Percentiles rank a stretch among this genome's conserved stretches.
These are phyloP conservation scores for Paguma larvata DNA, from an alignment of 2,797 vertebrate species.

Conservation along the genomic window DNA sequence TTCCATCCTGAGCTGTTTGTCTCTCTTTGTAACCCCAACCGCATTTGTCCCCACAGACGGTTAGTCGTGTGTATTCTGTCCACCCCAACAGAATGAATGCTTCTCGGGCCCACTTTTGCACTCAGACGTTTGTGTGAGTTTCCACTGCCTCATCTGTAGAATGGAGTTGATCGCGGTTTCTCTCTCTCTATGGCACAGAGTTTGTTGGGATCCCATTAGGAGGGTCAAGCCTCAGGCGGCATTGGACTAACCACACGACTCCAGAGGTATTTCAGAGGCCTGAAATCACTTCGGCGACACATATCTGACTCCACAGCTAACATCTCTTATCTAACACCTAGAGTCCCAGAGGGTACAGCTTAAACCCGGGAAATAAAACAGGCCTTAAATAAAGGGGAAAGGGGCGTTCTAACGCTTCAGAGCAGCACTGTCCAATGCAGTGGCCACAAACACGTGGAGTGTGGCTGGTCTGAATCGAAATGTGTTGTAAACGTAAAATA, in stretches of 20 bases:
- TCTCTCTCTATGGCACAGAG: neutral
- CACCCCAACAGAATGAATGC: neutral
- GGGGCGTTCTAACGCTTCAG: neutral
- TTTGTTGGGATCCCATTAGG: neutral
- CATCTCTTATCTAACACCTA: neutral
- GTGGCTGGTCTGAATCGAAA: neutral
- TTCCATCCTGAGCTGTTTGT: too few species aligned
- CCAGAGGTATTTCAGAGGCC: neutral
- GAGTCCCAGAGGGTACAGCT: neutral
- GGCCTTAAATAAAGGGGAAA: neutral
- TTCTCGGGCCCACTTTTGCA: neutral
- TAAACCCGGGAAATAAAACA: neutral
- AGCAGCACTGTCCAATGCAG: neutral
- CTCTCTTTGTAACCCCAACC: neutral
- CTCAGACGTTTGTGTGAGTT: neutral
- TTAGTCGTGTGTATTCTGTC: neutral
- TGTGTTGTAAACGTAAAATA: neutral
- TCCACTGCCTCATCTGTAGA: neutral
- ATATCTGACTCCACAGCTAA: rapidly evolving
- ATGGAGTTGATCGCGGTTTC: neutral
- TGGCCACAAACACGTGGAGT: neutral
- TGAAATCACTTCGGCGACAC: neutral
- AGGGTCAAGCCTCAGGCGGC: neutral
- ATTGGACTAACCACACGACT: neutral
- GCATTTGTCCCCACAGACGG: neutral